These are phyloP conservation scores for Drepanosiphum platanoidis DNA, from an alignment of 2,888 invertebrate species.

Conservation along the genomic window DNA sequence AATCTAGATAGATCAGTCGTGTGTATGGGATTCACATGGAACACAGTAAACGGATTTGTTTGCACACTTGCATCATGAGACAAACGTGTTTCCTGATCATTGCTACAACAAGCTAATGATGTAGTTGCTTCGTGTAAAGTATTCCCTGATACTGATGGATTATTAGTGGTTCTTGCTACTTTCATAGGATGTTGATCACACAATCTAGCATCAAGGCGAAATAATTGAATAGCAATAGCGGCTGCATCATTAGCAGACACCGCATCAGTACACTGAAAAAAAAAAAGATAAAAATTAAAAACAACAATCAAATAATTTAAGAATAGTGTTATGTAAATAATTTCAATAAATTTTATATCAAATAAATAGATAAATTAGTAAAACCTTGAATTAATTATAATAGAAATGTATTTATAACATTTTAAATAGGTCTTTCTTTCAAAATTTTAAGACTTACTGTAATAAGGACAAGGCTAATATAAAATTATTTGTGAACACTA, in stretches of 20 bases:
- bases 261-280: constrained; percentile 68
- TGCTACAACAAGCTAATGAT: constrained; percentile 50
- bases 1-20: constrained; percentile 46
- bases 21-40: constrained; percentile 45
- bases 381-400: neutral
- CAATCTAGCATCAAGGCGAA: constrained; percentile 83
- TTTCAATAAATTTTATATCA: neutral
- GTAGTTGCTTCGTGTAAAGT: constrained; percentile 46
- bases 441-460: neutral
- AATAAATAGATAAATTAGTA: neutral
- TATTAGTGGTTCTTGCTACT: constrained; percentile 73
- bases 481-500: neutral
- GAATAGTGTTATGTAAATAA: neutral
- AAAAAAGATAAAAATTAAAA: constrained; percentile 29
- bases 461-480: neutral
- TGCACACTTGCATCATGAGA: constrained; percentile 46
- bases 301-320: neutral
- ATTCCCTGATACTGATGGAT: constrained; percentile 54
- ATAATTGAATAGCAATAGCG: constrained; percentile 85
- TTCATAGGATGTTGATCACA: constrained; percentile 81
- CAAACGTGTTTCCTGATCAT: constrained; percentile 6
- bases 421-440: neutral
- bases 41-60: constrained; percentile 47
- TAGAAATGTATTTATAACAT: constrained; percentile 12
- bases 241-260: constrained; percentile 90